Evolutionary conservation across 2,797 vertebrate species (phyloP).

Genomic region (Coreius guichenoti): DNA sequence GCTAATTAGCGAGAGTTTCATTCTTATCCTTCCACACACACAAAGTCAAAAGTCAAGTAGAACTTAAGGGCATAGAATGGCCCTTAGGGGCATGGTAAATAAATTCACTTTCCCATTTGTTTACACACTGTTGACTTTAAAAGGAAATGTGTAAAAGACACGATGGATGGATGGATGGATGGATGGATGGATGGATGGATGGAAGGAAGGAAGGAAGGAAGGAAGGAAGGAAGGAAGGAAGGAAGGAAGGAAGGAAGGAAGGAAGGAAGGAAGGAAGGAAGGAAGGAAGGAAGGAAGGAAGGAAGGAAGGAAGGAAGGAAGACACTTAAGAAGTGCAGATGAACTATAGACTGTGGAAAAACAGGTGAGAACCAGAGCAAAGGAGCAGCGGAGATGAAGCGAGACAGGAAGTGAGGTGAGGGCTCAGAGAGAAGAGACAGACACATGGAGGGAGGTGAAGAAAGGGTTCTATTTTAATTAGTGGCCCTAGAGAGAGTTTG

Average conservation of each 20-base stretch:
- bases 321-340: not conserved
- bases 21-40: constrained; percentile 45
- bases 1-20: constrained; percentile 68
- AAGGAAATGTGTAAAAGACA: constrained; percentile 45
- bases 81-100: constrained; percentile 58
- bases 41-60: constrained; percentile 58
- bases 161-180: not conserved
- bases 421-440: constrained; percentile 38
- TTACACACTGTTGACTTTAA: constrained; percentile 52
- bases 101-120: constrained; percentile 43
- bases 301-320: not conserved
- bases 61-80: constrained; percentile 70
- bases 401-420: constrained; percentile 50
- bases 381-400: constrained; percentile 33
- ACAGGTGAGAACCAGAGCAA: constrained; percentile 44
- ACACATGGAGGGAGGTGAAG: constrained; percentile 51
- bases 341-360: constrained; percentile 34
- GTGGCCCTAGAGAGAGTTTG: constrained; percentile 76
- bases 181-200: too few species aligned
- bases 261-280: too few species aligned
- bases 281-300: constrained; percentile 19
- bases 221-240: not conserved
- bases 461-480: constrained; percentile 77
- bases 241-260: too few species aligned
- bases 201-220: not conserved